Evolutionary conservation across 2,113 vertebrate genomes (phyloP).

Genomic region (Eubucco bourcierii): DNA sequence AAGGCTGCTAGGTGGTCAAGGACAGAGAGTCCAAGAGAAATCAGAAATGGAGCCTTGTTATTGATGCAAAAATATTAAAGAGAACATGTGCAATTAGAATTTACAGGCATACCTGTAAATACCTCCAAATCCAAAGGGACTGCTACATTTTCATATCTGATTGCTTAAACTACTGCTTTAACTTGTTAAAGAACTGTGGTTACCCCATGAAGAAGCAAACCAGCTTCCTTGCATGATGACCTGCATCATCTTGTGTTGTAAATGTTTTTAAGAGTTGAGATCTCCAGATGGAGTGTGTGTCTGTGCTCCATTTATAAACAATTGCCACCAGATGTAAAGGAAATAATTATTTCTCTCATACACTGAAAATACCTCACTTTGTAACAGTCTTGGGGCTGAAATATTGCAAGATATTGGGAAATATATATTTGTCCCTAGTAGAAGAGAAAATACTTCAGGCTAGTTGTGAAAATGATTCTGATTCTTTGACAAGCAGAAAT

Average conservation of each 20-base stretch:
- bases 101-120: conserved; percentile 12
- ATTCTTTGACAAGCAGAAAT: background rate
- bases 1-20: background rate
- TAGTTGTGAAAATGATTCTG: background rate
- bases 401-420: background rate
- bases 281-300: conserved; percentile 4
- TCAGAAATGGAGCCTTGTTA: background rate
- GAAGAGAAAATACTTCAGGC: background rate
- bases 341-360: background rate
- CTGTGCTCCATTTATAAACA: background rate
- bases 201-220: conserved; percentile 2
- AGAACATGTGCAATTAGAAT: background rate
- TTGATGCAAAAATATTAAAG: background rate
- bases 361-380: background rate
- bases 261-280: background rate
- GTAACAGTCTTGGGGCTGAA: background rate
- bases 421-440: background rate
- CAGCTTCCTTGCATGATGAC: background rate
- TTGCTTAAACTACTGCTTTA: conserved; percentile 19
- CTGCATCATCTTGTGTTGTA: background rate
- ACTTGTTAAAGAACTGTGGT: conserved; percentile 15
- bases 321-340: background rate
- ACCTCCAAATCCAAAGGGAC: background rate
- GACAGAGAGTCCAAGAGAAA: background rate
- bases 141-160: conserved; percentile 29